Evolutionary conservation across 2,113 vertebrate species (phyloP).

Genomic region (Crotalus viridis): DNA sequence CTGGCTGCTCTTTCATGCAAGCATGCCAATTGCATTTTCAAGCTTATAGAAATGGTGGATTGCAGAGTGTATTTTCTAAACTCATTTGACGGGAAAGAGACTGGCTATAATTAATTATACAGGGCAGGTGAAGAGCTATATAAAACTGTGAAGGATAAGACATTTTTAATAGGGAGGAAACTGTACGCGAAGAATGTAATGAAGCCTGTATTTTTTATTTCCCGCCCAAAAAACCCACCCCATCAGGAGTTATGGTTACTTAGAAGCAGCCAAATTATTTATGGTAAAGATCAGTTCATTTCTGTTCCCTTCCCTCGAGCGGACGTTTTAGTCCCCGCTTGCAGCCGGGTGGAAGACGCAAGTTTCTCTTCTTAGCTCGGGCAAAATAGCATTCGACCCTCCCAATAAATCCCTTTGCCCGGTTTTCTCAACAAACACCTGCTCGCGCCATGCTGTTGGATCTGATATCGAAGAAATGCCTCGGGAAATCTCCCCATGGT

Average conservation of each 20-base stretch:
- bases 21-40: not conserved
- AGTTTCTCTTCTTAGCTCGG: not conserved
- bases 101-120: not conserved
- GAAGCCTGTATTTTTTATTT: not conserved
- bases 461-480: not conserved
- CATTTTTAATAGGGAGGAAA: not conserved
- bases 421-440: not conserved
- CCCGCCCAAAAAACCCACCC: not conserved
- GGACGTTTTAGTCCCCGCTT: not conserved
- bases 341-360: not conserved
- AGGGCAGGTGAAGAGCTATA: not conserved
- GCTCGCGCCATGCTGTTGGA: not conserved
- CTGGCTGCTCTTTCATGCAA: not conserved
- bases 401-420: not conserved
- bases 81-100: not conserved
- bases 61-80: not conserved
- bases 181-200: not conserved
- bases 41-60: not conserved
- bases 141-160: not conserved
- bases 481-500: not conserved
- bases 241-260: not conserved
- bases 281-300: not conserved
- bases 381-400: not conserved
- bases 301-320: not conserved
- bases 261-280: not conserved